A percentile compares a stretch with the other conserved stretches of the same genome.
These are phyloP conservation scores for Micronycteris hirsuta DNA, from an alignment of 2,113 vertebrate species.

Conservation along the genomic window DNA sequence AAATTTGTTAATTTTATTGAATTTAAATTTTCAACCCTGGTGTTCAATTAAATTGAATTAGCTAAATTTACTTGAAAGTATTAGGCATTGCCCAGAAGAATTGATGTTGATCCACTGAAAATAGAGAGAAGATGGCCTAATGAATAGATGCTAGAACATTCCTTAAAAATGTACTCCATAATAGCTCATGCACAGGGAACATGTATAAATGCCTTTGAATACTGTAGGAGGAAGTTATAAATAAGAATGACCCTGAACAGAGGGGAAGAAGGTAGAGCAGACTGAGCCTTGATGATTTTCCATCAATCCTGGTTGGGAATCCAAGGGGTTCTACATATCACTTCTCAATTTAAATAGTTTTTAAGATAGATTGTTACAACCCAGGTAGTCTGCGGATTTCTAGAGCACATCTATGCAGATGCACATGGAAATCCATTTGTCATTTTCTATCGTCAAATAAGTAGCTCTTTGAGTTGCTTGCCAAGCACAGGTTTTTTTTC, in stretches of 20 bases:
- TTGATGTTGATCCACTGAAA: neutral
- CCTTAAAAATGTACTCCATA: neutral
- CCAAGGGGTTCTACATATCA: neutral
- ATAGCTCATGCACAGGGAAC: neutral
- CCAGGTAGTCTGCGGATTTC: neutral
- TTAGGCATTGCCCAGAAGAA: neutral
- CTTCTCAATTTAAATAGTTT: conserved; percentile 10
- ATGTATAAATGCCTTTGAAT: neutral
- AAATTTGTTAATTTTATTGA: conserved; percentile 28
- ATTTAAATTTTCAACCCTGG: conserved; percentile 51
- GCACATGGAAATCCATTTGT: conserved; percentile 17
- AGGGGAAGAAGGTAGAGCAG: neutral
- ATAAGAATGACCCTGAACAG: neutral
- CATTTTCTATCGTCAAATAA: neutral
- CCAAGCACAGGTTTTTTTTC: neutral
- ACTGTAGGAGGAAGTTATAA: neutral
- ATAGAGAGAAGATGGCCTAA: neutral
- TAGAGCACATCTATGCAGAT: neutral
- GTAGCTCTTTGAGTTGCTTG: conserved; percentile 8
- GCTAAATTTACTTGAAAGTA: conserved; percentile 49
- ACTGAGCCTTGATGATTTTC: neutral
- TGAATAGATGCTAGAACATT: neutral
- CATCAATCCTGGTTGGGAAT: neutral
- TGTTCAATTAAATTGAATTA: conserved; percentile 50
- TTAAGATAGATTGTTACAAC: conserved; percentile 17